A percentile compares a stretch with the other conserved stretches of the same genome.
Conservation (phyloP, 1,140 invertebrate species). For the Callitettix versicolor region DNA sequence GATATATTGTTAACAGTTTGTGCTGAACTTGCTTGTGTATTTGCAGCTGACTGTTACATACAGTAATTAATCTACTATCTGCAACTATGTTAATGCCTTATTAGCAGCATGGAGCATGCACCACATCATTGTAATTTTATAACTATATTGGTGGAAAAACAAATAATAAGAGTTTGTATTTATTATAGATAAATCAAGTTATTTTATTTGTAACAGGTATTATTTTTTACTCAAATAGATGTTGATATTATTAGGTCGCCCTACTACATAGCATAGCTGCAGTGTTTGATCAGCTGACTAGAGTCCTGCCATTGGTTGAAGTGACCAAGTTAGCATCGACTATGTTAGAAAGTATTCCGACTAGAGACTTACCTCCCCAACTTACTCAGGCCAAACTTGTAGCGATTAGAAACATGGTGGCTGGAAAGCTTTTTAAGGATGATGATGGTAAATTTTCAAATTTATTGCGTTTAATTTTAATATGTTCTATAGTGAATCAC, state of each 20-base stretch:
- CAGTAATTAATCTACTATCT: no score
- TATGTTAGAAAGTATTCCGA: constrained; percentile 54
- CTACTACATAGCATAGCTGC: constrained; percentile 39
- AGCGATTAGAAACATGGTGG: constrained; percentile 59
- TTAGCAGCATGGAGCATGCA: no score
- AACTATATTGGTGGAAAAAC: no score
- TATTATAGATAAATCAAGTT: no score
- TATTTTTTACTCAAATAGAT: no score
- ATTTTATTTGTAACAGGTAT: no score
- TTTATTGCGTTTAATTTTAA: not conserved
- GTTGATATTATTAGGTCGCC: constrained; percentile 43
- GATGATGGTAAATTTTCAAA: constrained; percentile 37
- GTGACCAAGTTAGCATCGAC: constrained; percentile 55
- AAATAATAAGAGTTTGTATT: no score
- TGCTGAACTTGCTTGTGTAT: no score
- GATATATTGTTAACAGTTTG: no score
- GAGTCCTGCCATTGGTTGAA: constrained; percentile 48
- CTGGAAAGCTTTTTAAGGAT: constrained; percentile 57
- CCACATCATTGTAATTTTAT: no score
- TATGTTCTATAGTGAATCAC: not conserved
- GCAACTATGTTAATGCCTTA: no score
- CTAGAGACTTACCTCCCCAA: constrained; percentile 44
- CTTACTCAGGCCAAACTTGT: constrained; percentile 61
- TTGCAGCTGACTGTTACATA: no score
- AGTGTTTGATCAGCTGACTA: constrained; percentile 35